phyloP scores from a whole-genome alignment of 2,888 invertebrate species.

The Caradrina clavipalpis region DNA sequence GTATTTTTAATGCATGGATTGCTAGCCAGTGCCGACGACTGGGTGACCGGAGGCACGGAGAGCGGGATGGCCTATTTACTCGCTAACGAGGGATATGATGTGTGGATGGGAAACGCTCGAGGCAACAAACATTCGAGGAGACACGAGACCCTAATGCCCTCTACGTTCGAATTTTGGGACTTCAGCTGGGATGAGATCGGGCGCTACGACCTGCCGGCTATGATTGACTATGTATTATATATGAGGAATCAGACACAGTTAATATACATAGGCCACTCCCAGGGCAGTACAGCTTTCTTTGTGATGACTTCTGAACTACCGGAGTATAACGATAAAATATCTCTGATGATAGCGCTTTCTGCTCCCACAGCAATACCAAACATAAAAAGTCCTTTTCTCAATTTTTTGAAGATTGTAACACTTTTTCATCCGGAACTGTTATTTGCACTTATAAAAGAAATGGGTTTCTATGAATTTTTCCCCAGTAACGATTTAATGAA shows the following conservation, averaged over 20 bases:
- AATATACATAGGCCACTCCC: conserved; percentile 95
- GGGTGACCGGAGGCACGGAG: conserved; percentile 91
- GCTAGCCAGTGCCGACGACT: conserved; percentile 92
- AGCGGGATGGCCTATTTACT: conserved; percentile 86
- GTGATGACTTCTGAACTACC: conserved; percentile 91
- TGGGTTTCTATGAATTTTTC: conserved; percentile 46
- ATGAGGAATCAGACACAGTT: conserved; percentile 90
- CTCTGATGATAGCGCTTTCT: conserved; percentile 77
- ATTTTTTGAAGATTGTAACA: conserved; percentile 47
- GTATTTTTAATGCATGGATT: conserved; percentile 94
- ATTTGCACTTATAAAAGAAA: conserved; percentile 37
- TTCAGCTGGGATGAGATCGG: conserved; percentile 96
- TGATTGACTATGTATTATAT: conserved; percentile 92
- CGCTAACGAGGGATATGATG: conserved; percentile 92
- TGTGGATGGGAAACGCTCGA: conserved; percentile 95
- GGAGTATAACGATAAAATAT: conserved; percentile 92
- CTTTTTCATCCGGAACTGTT: conserved; percentile 43
- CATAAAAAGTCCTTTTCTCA: conserved; percentile 55
- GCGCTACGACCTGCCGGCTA: conserved; percentile 93
- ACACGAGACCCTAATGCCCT: conserved; percentile 84
- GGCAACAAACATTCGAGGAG: conserved; percentile 92
- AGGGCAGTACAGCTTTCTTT: conserved; percentile 91
- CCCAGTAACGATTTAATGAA: conserved; percentile 36
- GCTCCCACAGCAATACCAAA: conserved; percentile 68
- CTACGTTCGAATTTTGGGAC: conserved; percentile 88